phyloP scores from a whole-genome alignment of 2,888 invertebrate species.

The Eurytoma californica region DNA sequence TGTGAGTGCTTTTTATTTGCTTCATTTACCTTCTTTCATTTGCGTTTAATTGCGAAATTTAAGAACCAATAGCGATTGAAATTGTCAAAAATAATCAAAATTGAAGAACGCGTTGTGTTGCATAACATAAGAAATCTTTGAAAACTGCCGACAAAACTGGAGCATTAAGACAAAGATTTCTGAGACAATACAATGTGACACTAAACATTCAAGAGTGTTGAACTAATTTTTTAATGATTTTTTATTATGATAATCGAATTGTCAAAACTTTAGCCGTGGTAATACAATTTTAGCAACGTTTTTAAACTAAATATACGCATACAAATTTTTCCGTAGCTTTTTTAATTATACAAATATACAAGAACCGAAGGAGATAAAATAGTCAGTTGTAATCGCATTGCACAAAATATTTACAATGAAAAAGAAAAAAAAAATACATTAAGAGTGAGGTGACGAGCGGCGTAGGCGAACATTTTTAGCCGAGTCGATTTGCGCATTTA shows the following conservation, averaged over 20 bases:
- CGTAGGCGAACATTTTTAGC: slow-evolving; percentile 37
- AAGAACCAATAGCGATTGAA: background rate
- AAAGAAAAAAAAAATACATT: background rate
- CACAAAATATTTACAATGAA: slow-evolving; percentile 45
- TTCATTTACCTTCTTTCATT: slow-evolving; percentile 48
- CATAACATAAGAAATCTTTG: slow-evolving; percentile 36
- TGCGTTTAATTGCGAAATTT: background rate
- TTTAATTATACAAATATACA: slow-evolving; percentile 14
- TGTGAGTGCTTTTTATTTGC: slow-evolving; percentile 41
- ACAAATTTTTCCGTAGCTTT: slow-evolving; percentile 20
- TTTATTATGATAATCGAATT: background rate
- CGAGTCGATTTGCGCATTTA: slow-evolving; percentile 23
- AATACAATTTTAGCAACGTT: slow-evolving; percentile 27
- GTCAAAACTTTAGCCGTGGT: background rate
- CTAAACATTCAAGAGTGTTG: slow-evolving; percentile 20
- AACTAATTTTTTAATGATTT: background rate
- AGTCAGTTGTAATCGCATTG: slow-evolving; percentile 38
- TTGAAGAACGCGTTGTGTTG: slow-evolving; percentile 30
- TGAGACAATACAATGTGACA: slow-evolving; percentile 40
- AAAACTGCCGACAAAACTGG: slow-evolving; percentile 9
- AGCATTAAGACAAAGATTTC: slow-evolving; percentile 42
- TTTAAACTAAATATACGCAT: slow-evolving; percentile 11
- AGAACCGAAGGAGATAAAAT: slow-evolving; percentile 1
- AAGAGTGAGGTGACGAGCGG: no score
- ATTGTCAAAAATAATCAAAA: slow-evolving; percentile 19